Conservation (phyloP, 2,888 invertebrate genomes). For the Himalopsyche japonica region DNA sequence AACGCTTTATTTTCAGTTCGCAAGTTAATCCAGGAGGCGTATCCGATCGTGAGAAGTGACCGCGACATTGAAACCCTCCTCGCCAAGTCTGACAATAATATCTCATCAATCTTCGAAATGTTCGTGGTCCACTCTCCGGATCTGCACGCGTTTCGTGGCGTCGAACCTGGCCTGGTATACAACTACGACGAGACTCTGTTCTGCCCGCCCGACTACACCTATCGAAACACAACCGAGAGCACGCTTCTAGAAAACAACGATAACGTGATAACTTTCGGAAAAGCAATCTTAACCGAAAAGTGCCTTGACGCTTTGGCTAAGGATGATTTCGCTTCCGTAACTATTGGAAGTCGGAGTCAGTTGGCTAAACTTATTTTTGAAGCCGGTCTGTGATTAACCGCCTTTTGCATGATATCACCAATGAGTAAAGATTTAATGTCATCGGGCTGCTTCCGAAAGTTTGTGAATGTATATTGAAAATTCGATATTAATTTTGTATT, state of each 20-base stretch:
- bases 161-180: conserved; percentile 72
- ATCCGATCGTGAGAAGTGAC: conserved; percentile 68
- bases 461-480: background rate
- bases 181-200: conserved; percentile 41
- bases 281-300: conserved; percentile 27
- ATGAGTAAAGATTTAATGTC: no score
- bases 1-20: conserved; percentile 60
- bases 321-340: conserved; percentile 43
- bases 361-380: conserved; percentile 63
- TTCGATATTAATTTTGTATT: no score
- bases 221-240: conserved; percentile 21
- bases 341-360: conserved; percentile 57
- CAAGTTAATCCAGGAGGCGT: conserved; percentile 58
- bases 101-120: conserved; percentile 67
- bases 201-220: conserved; percentile 36
- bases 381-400: conserved; percentile 38
- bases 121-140: conserved; percentile 66
- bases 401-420: background rate
- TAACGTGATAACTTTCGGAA: conserved; percentile 21
- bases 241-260: background rate
- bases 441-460: background rate
- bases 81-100: conserved; percentile 49
- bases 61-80: conserved; percentile 64
- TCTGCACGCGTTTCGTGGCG: conserved; percentile 75
- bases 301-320: conserved; percentile 38